Percentiles rank a stretch among this genome's conserved stretches.
These are phyloP conservation scores for Oncorhynchus clarkii DNA, from an alignment of 2,113 vertebrate genomes.

Conservation along the genomic window DNA sequence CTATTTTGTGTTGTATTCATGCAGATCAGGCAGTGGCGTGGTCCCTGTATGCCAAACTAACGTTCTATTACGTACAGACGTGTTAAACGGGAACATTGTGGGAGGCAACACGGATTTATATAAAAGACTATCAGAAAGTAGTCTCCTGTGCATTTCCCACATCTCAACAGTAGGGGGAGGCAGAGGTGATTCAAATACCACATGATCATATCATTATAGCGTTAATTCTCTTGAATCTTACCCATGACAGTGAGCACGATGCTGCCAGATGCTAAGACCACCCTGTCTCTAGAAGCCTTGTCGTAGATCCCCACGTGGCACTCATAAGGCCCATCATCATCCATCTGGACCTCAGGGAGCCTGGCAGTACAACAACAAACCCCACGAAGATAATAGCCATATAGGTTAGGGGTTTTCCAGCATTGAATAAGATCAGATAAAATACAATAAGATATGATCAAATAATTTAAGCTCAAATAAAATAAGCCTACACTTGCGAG, in stretches of 20 bases:
- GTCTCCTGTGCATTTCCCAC: too few species aligned
- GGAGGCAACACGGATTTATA: too few species aligned
- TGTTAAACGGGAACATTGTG: too few species aligned
- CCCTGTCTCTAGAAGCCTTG: constrained; percentile 81
- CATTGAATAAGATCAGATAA: not conserved
- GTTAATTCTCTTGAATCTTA: constrained; percentile 58
- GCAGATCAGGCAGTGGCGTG: too few species aligned
- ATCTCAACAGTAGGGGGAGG: too few species aligned
- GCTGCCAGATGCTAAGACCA: constrained; percentile 86
- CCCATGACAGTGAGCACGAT: constrained; percentile 89
- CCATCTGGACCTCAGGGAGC: constrained; percentile 89
- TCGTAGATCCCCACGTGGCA: constrained; percentile 94
- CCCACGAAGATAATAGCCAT: constrained; percentile 3
- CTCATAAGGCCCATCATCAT: constrained; percentile 89
- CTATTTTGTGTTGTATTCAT: too few species aligned
- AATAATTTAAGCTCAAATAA: not conserved
- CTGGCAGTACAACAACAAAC: constrained; percentile 58
- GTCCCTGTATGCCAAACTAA: too few species aligned
- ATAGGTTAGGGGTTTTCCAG: not conserved
- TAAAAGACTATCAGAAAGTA: too few species aligned
- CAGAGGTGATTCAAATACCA: not conserved
- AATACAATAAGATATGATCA: constrained; percentile 1
- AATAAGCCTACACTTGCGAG: not conserved
- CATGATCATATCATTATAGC: not conserved
- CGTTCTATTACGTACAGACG: too few species aligned